These are phyloP conservation scores for Microcaecilia unicolor DNA, from an alignment of 2,797 vertebrate species.

Conservation along the genomic window DNA sequence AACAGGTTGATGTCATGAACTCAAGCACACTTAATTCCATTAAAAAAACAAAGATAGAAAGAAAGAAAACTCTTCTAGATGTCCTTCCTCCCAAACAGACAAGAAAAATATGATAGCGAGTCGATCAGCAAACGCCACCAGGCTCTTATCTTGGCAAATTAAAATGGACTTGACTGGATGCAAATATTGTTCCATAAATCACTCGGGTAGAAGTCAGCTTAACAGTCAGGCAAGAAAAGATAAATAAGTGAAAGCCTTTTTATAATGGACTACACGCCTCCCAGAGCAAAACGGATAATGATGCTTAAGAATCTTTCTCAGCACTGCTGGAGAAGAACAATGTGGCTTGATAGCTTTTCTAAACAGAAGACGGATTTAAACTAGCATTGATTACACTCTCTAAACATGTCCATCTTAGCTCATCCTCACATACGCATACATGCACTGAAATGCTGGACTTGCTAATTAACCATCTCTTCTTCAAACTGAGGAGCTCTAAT, in stretches of 20 bases:
- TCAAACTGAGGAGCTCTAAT: too few species aligned
- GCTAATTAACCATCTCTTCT: too few species aligned
- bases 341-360: too few species aligned
- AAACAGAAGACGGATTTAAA: too few species aligned
- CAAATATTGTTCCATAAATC: constrained; percentile 8
- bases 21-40: too few species aligned
- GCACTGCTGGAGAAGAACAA: not conserved
- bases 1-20: too few species aligned
- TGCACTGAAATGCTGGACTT: too few species aligned
- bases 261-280: constrained; percentile 15
- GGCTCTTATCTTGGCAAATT: constrained; percentile 22
- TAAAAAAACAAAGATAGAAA: too few species aligned
- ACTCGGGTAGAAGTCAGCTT: constrained; percentile 23
- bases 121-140: constrained; percentile 13
- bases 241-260: constrained; percentile 19
- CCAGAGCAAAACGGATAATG: constrained; percentile 17
- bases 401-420: too few species aligned
- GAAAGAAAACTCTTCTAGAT: fast-evolving
- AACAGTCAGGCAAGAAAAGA: constrained; percentile 22
- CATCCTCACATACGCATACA: too few species aligned
- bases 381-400: too few species aligned
- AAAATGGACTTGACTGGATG: too few species aligned
- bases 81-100: not conserved
- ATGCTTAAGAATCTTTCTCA: not conserved
- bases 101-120: not conserved